phyloP scores from a whole-genome alignment of 2,797 vertebrate genomes.

The Triplophysa bombifrons region DNA sequence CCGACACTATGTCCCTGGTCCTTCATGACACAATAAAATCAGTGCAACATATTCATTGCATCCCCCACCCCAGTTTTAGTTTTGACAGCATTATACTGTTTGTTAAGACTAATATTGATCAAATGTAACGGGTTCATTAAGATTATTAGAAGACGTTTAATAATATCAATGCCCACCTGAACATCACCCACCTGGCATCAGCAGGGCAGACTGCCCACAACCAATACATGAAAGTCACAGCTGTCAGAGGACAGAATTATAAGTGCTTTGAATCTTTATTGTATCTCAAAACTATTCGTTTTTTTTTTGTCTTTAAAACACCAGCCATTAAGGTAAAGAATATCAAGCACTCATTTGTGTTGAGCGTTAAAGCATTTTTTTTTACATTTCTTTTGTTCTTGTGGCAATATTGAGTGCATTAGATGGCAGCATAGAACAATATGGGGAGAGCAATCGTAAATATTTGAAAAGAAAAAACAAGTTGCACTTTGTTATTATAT shows the following conservation, averaged over 20 bases:
- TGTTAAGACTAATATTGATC: slow-evolving; percentile 62
- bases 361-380: slow-evolving; percentile 37
- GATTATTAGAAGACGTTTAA: slow-evolving; percentile 32
- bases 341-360: slow-evolving; percentile 45
- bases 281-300: slow-evolving; percentile 73
- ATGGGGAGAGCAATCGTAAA: slow-evolving; percentile 19
- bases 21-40: slow-evolving; percentile 50
- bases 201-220: slow-evolving; percentile 39
- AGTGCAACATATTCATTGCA: slow-evolving; percentile 48
- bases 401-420: slow-evolving; percentile 56
- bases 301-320: slow-evolving; percentile 58
- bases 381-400: slow-evolving; percentile 36
- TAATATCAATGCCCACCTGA: slow-evolving; percentile 7
- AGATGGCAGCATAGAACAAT: slow-evolving; percentile 60
- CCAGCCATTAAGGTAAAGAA: slow-evolving; percentile 49
- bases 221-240: slow-evolving; percentile 57
- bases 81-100: slow-evolving; percentile 37
- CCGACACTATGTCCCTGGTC: slow-evolving; percentile 43
- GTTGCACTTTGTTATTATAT: slow-evolving; percentile 41
- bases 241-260: slow-evolving; percentile 66
- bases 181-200: slow-evolving; percentile 24
- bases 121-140: slow-evolving; percentile 11
- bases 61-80: slow-evolving; percentile 10
- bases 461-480: neutral
- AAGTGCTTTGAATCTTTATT: slow-evolving; percentile 67